Percentiles rank a stretch among this genome's conserved stretches.
phyloP scores from a whole-genome alignment of 1,140 invertebrate species.

The Sitobion miscanthi region DNA sequence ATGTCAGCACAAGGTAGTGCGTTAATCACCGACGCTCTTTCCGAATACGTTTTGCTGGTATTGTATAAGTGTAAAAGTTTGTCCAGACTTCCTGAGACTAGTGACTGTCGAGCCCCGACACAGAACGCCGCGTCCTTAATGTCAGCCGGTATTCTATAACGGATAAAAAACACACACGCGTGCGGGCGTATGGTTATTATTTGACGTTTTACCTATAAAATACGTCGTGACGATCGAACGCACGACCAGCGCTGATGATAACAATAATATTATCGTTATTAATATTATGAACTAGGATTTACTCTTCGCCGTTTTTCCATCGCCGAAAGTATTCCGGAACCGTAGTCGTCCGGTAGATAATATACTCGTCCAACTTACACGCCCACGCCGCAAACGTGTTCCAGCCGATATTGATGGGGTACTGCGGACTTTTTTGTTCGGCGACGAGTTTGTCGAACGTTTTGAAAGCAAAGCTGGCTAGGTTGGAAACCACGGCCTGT shows the following conservation, averaged over 20 bases:
- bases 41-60: background rate
- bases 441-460: background rate
- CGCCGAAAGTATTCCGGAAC: background rate
- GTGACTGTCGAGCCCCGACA: background rate
- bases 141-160: background rate
- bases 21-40: background rate
- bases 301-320: slow-evolving; percentile 44
- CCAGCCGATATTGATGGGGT: background rate
- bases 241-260: background rate
- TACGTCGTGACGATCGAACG: background rate
- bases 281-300: background rate
- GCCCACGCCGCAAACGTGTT: slow-evolving; percentile 17
- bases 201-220: no score
- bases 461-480: background rate
- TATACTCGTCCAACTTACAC: background rate
- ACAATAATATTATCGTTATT: no score
- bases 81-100: background rate
- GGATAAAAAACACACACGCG: background rate
- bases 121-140: slow-evolving; percentile 25
- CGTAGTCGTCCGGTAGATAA: background rate
- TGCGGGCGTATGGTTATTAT: no score
- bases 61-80: background rate
- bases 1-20: background rate
- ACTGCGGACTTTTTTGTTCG: background rate
- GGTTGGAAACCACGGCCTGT: background rate